A percentile compares a stretch with the other conserved stretches of the same genome.
phyloP scores from a whole-genome alignment of 1,140 invertebrate species.

The Spodoptera frugiperda region DNA sequence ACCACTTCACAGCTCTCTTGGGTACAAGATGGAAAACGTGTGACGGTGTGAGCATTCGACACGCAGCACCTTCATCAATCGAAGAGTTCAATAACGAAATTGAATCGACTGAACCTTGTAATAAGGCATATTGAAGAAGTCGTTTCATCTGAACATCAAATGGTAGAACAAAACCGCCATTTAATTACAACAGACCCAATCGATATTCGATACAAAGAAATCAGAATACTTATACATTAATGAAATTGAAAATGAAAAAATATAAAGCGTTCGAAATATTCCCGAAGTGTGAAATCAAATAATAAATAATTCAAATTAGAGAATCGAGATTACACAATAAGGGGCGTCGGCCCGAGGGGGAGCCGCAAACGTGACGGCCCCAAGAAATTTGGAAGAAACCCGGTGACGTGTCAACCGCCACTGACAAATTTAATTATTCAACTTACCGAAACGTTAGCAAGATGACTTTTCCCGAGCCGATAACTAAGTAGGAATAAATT shows the following conservation, averaged over 20 bases:
- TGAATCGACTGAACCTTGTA: background rate
- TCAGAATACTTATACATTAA: constrained; percentile 28
- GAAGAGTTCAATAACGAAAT: constrained; percentile 1
- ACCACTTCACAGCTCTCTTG: background rate
- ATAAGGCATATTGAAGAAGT: background rate
- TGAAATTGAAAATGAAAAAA: constrained; percentile 38
- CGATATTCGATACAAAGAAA: constrained; percentile 39
- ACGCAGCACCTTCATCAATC: background rate
- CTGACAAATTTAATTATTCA: constrained; percentile 86
- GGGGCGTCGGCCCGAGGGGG: constrained; percentile 52
- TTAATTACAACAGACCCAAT: constrained; percentile 27
- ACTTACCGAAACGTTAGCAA: constrained; percentile 84
- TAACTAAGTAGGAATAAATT: constrained; percentile 86
- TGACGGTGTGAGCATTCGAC: background rate
- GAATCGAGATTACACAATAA: constrained; percentile 82
- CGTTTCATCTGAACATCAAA: constrained; percentile 23
- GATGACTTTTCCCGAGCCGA: constrained; percentile 82
- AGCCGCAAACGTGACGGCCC: constrained; percentile 73
- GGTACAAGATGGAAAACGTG: background rate
- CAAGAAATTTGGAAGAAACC: constrained; percentile 79
- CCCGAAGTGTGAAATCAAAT: constrained; percentile 78
- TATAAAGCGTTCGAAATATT: constrained; percentile 47
- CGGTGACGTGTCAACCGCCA: constrained; percentile 77
- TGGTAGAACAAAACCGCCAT: background rate
- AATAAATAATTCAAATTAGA: constrained; percentile 85